These are phyloP conservation scores for Cephalotes varians DNA, from an alignment of 2,888 invertebrate species.

Conservation along the genomic window DNA sequence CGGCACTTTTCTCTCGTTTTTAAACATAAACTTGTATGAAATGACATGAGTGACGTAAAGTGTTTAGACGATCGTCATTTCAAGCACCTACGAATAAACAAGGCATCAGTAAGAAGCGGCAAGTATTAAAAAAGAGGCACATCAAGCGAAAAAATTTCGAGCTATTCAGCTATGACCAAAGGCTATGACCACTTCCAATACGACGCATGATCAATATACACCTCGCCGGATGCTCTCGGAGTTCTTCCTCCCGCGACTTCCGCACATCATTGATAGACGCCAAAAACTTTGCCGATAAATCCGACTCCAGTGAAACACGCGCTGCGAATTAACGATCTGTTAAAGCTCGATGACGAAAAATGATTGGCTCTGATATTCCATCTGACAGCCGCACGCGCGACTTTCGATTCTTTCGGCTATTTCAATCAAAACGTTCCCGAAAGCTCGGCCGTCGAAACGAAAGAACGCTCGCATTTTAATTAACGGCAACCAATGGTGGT, in stretches of 20 bases:
- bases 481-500: not conserved
- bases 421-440: conserved; percentile 8
- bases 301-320: conserved; percentile 29
- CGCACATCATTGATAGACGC: conserved; percentile 20
- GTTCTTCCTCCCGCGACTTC: not conserved
- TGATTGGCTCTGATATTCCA: conserved; percentile 15
- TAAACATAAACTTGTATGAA: conserved; percentile 24
- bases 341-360: conserved; percentile 50
- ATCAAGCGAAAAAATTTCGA: conserved; percentile 19
- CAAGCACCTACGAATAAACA: not conserved
- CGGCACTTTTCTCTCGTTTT: conserved; percentile 1
- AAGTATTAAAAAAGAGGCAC: not conserved
- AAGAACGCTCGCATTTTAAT: conserved; percentile 13
- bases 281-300: conserved; percentile 58
- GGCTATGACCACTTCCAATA: conserved; percentile 44
- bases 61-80: not conserved
- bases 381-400: not conserved
- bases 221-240: conserved; percentile 2
- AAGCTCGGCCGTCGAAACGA: not conserved
- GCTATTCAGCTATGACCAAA: not conserved
- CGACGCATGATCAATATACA: conserved; percentile 53
- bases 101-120: not conserved
- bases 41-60: not conserved
- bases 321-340: conserved; percentile 46
- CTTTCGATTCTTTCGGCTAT: conserved; percentile 24